Percentiles rank a stretch among this genome's conserved stretches.
Conservation (phyloP, 2,888 invertebrate genomes). For the Acronicta leporina region DNA sequence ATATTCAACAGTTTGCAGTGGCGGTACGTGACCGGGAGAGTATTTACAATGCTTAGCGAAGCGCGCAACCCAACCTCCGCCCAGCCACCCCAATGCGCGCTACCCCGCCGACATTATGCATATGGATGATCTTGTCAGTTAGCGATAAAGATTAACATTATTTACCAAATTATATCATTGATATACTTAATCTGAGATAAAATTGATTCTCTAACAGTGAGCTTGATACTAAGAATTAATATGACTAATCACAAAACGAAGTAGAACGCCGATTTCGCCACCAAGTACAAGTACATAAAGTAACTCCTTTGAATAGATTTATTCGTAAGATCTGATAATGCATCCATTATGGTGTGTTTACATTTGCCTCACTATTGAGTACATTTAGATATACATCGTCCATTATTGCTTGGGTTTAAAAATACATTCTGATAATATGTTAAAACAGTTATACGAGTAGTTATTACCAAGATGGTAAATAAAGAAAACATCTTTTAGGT, state of each 20-base stretch:
- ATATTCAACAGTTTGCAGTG: conserved; percentile 86
- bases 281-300: too few species aligned
- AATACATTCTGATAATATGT: neutral
- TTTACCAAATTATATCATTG: conserved; percentile 21
- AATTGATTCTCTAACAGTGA: too few species aligned
- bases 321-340: neutral
- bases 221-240: too few species aligned
- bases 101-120: conserved; percentile 65
- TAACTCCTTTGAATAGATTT: too few species aligned
- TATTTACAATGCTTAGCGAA: conserved; percentile 86
- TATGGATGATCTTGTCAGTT: conserved; percentile 63
- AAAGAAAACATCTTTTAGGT: too few species aligned
- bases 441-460: too few species aligned
- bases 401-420: neutral
- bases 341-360: neutral
- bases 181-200: neutral
- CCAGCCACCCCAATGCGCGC: conserved; percentile 54
- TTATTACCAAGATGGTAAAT: too few species aligned
- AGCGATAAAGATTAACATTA: conserved; percentile 43
- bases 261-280: neutral
- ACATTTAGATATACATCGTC: neutral
- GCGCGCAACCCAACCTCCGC: conserved; percentile 71
- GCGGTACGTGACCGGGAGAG: conserved; percentile 82
- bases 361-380: neutral
- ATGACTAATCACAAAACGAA: neutral